Percentiles rank a stretch among this genome's conserved stretches.
Conservation (phyloP, 2,797 vertebrate genomes). For the Paratrypauchen microcephalus region DNA sequence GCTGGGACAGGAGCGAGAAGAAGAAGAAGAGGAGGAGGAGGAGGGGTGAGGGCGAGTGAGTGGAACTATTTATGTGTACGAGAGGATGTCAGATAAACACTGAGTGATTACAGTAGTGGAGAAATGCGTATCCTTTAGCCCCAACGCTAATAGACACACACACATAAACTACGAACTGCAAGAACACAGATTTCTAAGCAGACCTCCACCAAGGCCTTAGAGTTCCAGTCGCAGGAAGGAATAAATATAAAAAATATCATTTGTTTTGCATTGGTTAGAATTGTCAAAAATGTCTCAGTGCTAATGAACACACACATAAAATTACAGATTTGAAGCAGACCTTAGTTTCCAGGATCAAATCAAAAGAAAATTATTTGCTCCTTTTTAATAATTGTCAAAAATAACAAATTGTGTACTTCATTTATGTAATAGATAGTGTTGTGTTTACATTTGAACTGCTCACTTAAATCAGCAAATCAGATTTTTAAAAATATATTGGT, state of each 20-base stretch:
- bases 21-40: not conserved
- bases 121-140: not conserved
- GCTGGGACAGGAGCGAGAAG: not conserved
- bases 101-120: conserved; percentile 2
- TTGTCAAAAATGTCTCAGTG: not conserved
- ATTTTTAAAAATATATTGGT: no score
- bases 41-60: conserved; percentile 9
- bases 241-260: not conserved
- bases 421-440: not conserved
- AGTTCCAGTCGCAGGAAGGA: not conserved
- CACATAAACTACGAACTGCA: not conserved
- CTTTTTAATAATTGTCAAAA: no score
- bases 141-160: not conserved
- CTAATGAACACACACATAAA: no score
- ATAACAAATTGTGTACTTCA: no score
- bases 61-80: conserved; percentile 13
- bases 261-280: not conserved
- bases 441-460: not conserved
- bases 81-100: conserved; percentile 12
- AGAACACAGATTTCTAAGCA: not conserved
- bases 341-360: no score
- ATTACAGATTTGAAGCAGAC: no score
- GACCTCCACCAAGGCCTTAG: not conserved
- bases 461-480: no score
- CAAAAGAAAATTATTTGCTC: no score